Evolutionary conservation across 2,888 invertebrate genomes (phyloP).

Genomic region (Petrolisthes manimaculis): DNA sequence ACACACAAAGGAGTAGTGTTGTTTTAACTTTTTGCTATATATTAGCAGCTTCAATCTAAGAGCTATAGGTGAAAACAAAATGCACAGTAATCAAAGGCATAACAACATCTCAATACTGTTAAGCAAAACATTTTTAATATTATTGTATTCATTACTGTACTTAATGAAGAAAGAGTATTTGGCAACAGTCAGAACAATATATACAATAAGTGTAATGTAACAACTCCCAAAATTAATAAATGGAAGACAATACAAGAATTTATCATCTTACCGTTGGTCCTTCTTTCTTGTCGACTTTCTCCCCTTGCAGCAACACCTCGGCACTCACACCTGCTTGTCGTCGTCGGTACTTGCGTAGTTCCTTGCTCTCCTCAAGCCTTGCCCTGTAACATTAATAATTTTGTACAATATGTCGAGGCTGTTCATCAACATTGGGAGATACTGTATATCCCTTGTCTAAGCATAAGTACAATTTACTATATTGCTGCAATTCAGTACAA

Average conservation of each 20-base stretch:
- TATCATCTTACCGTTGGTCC: slow-evolving; percentile 44
- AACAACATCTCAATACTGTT: no score
- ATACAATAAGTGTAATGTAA: not conserved
- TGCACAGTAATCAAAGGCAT: no score
- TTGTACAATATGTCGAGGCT: not conserved
- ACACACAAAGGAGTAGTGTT: no score
- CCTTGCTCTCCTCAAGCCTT: slow-evolving; percentile 60
- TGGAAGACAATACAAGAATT: not conserved
- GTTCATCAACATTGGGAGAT: no score
- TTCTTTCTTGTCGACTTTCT: slow-evolving; percentile 56
- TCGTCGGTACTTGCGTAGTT: slow-evolving; percentile 55
- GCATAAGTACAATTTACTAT: no score
- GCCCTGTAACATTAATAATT: slow-evolving; percentile 32
- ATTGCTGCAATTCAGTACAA: no score
- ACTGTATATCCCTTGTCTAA: no score
- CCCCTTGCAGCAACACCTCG: slow-evolving; percentile 51
- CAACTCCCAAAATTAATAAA: not conserved
- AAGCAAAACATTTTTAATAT: not conserved
- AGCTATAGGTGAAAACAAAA: no score
- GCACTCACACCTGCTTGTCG: slow-evolving; percentile 63
- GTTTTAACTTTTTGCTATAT: no score
- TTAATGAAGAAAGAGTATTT: not conserved
- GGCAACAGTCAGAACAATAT: not conserved
- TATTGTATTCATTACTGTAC: not conserved
- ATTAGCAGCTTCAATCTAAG: no score